These are phyloP conservation scores for Drosophila grimshawi DNA, from an alignment of 1,140 invertebrate species.

Conservation along the genomic window DNA sequence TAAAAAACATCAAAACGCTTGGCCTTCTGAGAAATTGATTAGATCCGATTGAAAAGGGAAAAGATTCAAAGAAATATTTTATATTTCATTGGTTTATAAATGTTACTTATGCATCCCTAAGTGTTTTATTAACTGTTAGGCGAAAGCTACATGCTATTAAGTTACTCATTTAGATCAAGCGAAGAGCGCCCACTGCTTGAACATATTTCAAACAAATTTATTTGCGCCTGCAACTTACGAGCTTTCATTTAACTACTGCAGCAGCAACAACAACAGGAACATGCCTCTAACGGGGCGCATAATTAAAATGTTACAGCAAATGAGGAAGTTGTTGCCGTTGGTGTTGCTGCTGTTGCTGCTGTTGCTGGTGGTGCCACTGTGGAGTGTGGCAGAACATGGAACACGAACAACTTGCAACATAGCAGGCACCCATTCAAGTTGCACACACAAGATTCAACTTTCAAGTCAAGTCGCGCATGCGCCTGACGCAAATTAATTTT, in stretches of 20 bases:
- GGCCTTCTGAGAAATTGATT: not conserved
- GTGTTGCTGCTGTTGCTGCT: slow-evolving; percentile 20
- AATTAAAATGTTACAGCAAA: slow-evolving; percentile 81
- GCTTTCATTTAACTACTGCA: slow-evolving; percentile 38
- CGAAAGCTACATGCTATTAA: slow-evolving; percentile 52
- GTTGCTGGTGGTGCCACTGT: slow-evolving; percentile 19
- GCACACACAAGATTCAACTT: slow-evolving; percentile 48
- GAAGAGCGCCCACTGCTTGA: slow-evolving; percentile 30
- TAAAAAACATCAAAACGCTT: not conserved
- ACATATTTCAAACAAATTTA: slow-evolving; percentile 79
- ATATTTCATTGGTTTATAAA: not conserved
- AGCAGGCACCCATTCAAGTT: slow-evolving; percentile 38
- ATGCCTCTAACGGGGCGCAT: slow-evolving; percentile 66
- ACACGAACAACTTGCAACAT: slow-evolving; percentile 27
- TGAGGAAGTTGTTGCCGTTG: slow-evolving; percentile 68
- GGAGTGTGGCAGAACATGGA: slow-evolving; percentile 42
- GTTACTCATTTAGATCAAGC: slow-evolving; percentile 43
- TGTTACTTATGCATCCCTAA: not conserved
- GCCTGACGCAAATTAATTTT: slow-evolving; percentile 75
- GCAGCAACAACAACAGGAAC: slow-evolving; percentile 19
- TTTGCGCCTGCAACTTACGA: slow-evolving; percentile 78
- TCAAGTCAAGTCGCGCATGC: slow-evolving; percentile 72
- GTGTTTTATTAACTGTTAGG: slow-evolving; percentile 24
- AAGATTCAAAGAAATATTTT: not conserved
- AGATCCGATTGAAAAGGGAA: not conserved